Conservation (phyloP, 2,797 vertebrate genomes). For the Lepidocolaptes lacrymiger region DNA sequence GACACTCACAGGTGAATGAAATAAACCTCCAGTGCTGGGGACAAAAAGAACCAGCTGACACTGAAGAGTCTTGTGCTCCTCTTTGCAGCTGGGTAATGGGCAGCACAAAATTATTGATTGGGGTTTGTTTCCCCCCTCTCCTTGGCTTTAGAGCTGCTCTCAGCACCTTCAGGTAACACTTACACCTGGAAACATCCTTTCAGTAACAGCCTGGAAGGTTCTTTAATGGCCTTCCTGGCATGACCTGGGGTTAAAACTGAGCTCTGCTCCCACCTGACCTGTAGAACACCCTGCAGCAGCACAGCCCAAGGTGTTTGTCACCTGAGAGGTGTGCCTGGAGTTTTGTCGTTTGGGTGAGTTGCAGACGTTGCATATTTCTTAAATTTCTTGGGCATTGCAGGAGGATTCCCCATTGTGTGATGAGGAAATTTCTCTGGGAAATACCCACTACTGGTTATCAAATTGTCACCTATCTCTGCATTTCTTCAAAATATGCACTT, state of each 20-base stretch:
- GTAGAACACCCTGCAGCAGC: neutral
- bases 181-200: neutral
- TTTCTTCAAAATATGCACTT: neutral
- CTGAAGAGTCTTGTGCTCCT: neutral
- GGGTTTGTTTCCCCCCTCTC: accelerated
- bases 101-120: neutral
- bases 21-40: neutral
- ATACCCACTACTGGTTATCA: neutral
- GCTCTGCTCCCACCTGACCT: neutral
- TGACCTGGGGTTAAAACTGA: neutral
- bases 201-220: neutral
- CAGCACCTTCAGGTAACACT: neutral
- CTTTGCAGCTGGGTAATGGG: neutral
- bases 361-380: neutral
- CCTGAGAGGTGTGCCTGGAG: neutral
- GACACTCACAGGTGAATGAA: accelerated
- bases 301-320: neutral
- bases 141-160: neutral
- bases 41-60: neutral
- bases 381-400: neutral
- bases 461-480: neutral
- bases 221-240: neutral
- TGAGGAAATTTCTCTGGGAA: neutral
- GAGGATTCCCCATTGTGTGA: neutral
- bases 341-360: neutral